Percentiles rank a stretch among this genome's conserved stretches.
phyloP scores from a whole-genome alignment of 92 coral and sea anemone genomes.

The Zoanthus sansibaricus region DNA sequence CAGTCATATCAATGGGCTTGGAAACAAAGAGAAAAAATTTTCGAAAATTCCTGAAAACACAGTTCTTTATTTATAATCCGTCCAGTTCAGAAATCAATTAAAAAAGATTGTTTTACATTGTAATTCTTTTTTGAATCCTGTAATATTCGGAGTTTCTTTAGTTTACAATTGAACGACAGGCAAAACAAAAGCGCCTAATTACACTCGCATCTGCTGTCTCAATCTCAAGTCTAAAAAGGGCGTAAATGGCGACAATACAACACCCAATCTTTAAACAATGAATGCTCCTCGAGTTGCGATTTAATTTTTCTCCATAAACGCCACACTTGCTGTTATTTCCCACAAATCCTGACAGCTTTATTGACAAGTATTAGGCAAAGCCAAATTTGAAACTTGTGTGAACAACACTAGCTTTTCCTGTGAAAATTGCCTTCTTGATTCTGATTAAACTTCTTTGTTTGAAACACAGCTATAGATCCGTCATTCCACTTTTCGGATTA shows the following conservation, averaged over 20 bases:
- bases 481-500: constrained; percentile 11
- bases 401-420: neutral
- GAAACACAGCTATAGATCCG: neutral
- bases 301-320: neutral
- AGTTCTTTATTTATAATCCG: neutral
- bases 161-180: neutral
- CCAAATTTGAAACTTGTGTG: neutral
- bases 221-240: neutral
- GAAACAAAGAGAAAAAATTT: neutral
- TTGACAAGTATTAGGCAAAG: neutral
- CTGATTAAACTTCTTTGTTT: neutral
- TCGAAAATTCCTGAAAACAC: neutral
- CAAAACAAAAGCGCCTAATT: neutral
- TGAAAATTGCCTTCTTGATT: neutral
- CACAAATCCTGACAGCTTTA: neutral
- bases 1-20: constrained; percentile 44
- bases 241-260: constrained; percentile 8
- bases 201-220: neutral
- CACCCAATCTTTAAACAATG: neutral
- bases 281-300: constrained; percentile 11
- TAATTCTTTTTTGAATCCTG: neutral
- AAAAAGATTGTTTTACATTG: neutral
- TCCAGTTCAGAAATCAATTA: neutral
- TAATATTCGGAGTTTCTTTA: neutral
- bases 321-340: neutral